These are phyloP conservation scores for Myotis planiceps DNA, from an alignment of 2,797 vertebrate species.

Conservation along the genomic window DNA sequence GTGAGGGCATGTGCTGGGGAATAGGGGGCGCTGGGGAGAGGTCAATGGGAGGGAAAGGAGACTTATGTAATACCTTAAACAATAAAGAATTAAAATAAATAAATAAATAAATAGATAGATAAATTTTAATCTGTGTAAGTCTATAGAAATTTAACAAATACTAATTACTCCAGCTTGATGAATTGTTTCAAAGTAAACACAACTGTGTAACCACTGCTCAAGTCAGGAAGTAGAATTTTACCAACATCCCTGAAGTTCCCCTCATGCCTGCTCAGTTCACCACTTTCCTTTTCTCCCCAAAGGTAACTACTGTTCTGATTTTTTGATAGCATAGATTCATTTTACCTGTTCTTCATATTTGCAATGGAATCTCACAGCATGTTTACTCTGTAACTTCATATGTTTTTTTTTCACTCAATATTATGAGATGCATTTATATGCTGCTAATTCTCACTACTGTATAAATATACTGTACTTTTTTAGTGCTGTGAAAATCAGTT, in stretches of 20 bases:
- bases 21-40: too few species aligned
- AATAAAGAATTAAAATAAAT: not conserved
- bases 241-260: not conserved
- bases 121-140: not conserved
- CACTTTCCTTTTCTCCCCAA: not conserved
- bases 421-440: not conserved
- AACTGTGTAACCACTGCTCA: not conserved
- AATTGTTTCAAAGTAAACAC: not conserved
- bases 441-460: not conserved
- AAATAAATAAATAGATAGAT: not conserved
- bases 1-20: too few species aligned
- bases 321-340: not conserved
- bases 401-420: not conserved
- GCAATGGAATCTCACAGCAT: not conserved
- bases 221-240: not conserved
- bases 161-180: not conserved
- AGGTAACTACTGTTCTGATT: not conserved
- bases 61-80: too few species aligned
- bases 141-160: not conserved
- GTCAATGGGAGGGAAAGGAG: too few species aligned
- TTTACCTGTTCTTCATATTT: not conserved
- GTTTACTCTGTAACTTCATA: not conserved
- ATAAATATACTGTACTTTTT: not conserved
- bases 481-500: not conserved
- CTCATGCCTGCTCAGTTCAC: not conserved